A percentile compares a stretch with the other conserved stretches of the same genome.
phyloP scores from a whole-genome alignment of 2,888 invertebrate species.

The Imbricaverruca yamaguchii region DNA sequence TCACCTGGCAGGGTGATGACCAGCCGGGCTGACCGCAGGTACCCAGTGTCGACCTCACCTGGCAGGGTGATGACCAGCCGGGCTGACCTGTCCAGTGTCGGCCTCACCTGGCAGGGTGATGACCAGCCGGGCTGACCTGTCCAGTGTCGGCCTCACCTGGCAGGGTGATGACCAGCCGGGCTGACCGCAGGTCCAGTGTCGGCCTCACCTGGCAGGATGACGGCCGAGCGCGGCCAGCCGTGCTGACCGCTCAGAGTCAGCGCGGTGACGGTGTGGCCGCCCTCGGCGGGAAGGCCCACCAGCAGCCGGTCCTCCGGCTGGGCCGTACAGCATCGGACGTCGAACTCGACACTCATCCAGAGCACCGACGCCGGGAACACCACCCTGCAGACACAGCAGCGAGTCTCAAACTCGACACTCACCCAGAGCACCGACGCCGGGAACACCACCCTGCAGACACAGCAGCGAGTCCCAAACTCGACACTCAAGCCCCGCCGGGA shows the following conservation, averaged over 20 bases:
- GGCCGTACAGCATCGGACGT: constrained; percentile 80
- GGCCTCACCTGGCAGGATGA: not conserved
- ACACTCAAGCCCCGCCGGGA: constrained; percentile 65
- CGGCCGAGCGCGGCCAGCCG: not conserved
- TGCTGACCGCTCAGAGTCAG: not conserved
- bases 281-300: constrained; percentile 37
- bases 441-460: constrained; percentile 21
- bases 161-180: too few relatives aligned
- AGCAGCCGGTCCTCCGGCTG: constrained; percentile 79
- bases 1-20: too few relatives aligned
- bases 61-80: too few relatives aligned
- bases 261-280: not conserved
- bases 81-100: too few relatives aligned
- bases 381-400: constrained; percentile 25
- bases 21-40: too few relatives aligned
- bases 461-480: constrained; percentile 83
- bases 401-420: too few relatives aligned
- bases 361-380: constrained; percentile 50
- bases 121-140: too few relatives aligned
- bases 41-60: too few relatives aligned
- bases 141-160: too few relatives aligned
- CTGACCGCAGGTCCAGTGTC: too few relatives aligned
- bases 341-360: constrained; percentile 91
- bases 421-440: constrained; percentile 4
- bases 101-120: too few relatives aligned